Conservation (phyloP, 2,888 invertebrate species). For the Brachylomia viminalis region DNA sequence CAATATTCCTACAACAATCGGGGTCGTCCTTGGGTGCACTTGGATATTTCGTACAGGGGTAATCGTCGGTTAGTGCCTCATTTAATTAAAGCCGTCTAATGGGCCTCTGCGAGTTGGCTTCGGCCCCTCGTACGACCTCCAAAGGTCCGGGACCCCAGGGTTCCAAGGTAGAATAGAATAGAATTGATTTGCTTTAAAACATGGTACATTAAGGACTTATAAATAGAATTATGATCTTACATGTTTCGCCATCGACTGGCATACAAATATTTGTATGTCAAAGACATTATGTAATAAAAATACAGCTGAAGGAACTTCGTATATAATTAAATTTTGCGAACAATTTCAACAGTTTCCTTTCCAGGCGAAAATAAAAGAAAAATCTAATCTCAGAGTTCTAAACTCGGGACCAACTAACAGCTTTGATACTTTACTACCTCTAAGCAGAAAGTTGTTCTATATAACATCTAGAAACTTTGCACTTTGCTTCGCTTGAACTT, state of each 20-base stretch:
- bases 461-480: conserved; percentile 34
- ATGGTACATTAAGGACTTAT: background rate
- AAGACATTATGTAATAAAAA: too few species aligned
- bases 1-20: too few species aligned
- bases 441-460: conserved; percentile 11
- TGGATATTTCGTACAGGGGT: too few species aligned
- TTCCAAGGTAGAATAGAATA: background rate
- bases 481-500: conserved; percentile 31
- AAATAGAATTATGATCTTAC: background rate
- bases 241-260: background rate
- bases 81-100: too few species aligned
- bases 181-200: background rate
- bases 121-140: too few species aligned
- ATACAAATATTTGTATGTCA: background rate
- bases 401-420: conserved; percentile 1
- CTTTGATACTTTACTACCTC: conserved; percentile 6
- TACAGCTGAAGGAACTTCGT: too few species aligned
- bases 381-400: background rate
- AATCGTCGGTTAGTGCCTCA: too few species aligned
- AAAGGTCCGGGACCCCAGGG: too few species aligned
- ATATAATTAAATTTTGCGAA: too few species aligned
- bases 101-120: too few species aligned
- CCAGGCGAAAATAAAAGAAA: background rate
- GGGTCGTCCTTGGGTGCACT: too few species aligned
- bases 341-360: background rate